A percentile compares a stretch with the other conserved stretches of the same genome.
Conservation (phyloP, 2,113 vertebrate species). For the Alethe castanea region DNA sequence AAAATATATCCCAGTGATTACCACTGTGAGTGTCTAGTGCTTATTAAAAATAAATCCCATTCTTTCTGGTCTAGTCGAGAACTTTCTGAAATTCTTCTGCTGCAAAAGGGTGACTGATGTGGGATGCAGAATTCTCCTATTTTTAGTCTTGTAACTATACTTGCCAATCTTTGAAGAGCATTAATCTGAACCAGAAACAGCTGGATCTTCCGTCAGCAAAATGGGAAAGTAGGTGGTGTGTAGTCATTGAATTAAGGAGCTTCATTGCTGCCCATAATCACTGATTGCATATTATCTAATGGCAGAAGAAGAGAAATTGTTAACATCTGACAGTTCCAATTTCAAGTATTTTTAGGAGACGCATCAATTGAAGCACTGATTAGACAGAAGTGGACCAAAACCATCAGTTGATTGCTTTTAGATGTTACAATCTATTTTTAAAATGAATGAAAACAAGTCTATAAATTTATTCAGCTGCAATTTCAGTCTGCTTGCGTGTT, state of each 20-base stretch:
- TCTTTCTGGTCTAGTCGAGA: background rate
- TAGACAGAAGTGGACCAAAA: constrained; percentile 36
- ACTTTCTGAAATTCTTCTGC: background rate
- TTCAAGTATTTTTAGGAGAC: constrained; percentile 45
- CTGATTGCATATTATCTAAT: constrained; percentile 56
- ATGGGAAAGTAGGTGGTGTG: background rate
- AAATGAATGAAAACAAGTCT: constrained; percentile 11
- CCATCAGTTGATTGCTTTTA: constrained; percentile 43
- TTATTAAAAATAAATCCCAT: constrained; percentile 2
- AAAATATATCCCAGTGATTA: background rate
- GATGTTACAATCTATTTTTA: constrained; percentile 23
- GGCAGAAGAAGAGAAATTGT: constrained; percentile 27
- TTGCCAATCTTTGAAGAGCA: constrained; percentile 13
- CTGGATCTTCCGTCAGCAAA: constrained; percentile 33
- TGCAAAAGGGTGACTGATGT: background rate
- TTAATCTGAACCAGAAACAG: background rate
- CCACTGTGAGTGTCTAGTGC: background rate
- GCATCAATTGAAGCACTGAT: constrained; percentile 43
- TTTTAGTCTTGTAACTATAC: background rate
- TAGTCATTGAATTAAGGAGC: constrained; percentile 32
- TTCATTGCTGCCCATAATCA: constrained; percentile 14
- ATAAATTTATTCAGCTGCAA: constrained; percentile 18
- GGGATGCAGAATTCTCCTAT: background rate
- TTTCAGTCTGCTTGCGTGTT: background rate
- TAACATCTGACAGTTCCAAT: background rate